Percentiles rank a stretch among this genome's conserved stretches.
Conservation (phyloP, 2,888 invertebrate genomes). For the Clepsis dumicolana region DNA sequence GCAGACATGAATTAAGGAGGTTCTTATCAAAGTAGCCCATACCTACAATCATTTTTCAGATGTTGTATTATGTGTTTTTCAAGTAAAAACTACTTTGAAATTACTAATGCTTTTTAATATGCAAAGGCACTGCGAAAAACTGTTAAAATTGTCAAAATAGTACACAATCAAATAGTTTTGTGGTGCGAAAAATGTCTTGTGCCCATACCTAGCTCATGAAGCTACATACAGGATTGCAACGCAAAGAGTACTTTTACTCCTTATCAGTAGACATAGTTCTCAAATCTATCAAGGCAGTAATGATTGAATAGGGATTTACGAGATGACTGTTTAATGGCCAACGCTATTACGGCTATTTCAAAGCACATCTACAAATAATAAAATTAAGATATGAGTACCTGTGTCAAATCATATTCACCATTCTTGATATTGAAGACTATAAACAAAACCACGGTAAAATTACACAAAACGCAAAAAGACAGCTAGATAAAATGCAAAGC, state of each 20-base stretch:
- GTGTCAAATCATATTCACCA: slow-evolving; percentile 27
- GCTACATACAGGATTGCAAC: neutral
- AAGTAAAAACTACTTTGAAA: too few relatives aligned
- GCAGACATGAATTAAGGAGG: too few relatives aligned
- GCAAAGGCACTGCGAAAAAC: neutral
- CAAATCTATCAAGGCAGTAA: neutral
- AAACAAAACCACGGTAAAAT: slow-evolving; percentile 37
- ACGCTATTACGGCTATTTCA: neutral
- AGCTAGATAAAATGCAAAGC: slow-evolving; percentile 43
- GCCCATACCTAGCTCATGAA: neutral
- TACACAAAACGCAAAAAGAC: slow-evolving; percentile 25
- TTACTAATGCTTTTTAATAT: too few relatives aligned
- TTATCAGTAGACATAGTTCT: slow-evolving; percentile 3
- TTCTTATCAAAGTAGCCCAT: too few relatives aligned
- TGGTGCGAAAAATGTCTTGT: neutral
- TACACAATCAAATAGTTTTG: neutral
- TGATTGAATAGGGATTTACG: slow-evolving; percentile 10
- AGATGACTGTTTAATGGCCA: too few relatives aligned
- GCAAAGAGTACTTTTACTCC: neutral
- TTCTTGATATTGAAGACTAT: slow-evolving; percentile 25
- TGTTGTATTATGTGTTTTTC: too few relatives aligned
- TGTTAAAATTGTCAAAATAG: neutral
- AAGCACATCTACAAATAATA: neutral
- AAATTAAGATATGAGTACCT: slow-evolving; percentile 26
- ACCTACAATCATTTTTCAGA: too few relatives aligned